These are phyloP conservation scores for Ceratosolen solmsi DNA, from an alignment of 1,140 invertebrate genomes.

Conservation along the genomic window DNA sequence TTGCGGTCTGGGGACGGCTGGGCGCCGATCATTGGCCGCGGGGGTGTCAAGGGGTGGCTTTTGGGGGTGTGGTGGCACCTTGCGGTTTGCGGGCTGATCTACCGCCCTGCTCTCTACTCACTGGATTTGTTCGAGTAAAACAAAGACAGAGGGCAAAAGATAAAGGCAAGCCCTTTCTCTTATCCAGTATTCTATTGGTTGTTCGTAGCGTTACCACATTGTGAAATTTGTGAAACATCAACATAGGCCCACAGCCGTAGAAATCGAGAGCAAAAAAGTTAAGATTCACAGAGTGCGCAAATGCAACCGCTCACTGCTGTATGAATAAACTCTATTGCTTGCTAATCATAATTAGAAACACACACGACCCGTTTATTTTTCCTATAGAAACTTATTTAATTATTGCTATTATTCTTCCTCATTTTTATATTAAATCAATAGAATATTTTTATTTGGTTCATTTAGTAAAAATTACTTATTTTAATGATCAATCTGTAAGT, in stretches of 20 bases:
- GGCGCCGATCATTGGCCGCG: slow-evolving; percentile 73
- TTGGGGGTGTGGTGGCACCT: slow-evolving; percentile 73
- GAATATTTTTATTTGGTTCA: too few species aligned
- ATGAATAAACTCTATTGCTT: too few species aligned
- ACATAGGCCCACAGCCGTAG: too few species aligned
- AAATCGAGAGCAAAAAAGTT: neutral
- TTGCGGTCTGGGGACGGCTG: slow-evolving; percentile 72
- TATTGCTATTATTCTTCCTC: too few species aligned
- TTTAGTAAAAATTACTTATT: too few species aligned
- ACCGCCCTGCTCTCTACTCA: slow-evolving; percentile 55
- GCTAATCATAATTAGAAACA: too few species aligned
- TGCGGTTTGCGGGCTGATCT: slow-evolving; percentile 73
- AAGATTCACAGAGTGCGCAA: neutral
- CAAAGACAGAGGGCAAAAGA: slow-evolving; percentile 52
- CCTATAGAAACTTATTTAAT: too few species aligned
- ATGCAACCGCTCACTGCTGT: neutral
- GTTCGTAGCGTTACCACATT: neutral
- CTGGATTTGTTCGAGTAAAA: slow-evolving; percentile 38
- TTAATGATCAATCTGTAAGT: too few species aligned
- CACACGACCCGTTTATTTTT: too few species aligned
- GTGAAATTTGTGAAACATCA: neutral
- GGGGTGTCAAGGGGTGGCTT: slow-evolving; percentile 70
- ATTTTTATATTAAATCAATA: too few species aligned
- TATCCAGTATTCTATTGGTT: slow-evolving; percentile 66
- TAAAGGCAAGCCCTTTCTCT: slow-evolving; percentile 59